Base-by-base conservation (phyloP, 2,888 invertebrate genomes). In the Ornithoptera alexandrae region DNA sequence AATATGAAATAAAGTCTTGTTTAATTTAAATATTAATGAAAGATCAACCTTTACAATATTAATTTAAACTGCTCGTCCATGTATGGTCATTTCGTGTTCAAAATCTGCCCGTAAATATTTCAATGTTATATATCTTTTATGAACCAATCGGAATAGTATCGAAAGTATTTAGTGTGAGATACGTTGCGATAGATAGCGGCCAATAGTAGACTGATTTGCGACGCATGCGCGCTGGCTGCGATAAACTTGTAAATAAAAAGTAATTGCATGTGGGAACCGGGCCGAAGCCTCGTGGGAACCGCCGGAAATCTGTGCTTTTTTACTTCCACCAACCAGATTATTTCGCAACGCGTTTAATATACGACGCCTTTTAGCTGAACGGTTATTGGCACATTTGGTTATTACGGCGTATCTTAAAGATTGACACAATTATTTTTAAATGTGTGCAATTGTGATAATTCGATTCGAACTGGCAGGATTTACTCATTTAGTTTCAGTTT, bases 191-290 rank as follows among this genome's bases (percentile, higher is more conserved):
- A 71, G 77, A 80, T 82, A 82, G 82, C 80, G 80, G 78, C 88
- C 88, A 88, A 86, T 88, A 75, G 82, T 75, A 74, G 81, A 80
- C 83, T 81, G 81, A 84, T 83, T 84, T 83, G 79, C 78, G 78
- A 81, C 87, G 85, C 88, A 87, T 82, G 85, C 86, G 86, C 81
- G 78, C 79, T 80, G 82, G 78, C 81, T 83, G 84, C 82, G 82
- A 79, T 81, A 86, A 85, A 85, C 81, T 81, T 81, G 83, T 81
- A 81, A 82, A 79, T 83, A 84, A 81, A 82, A 84, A 77, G 80
- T 77, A 78, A 83, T 81, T 81, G 81, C 81, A 81, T 86, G 87
- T 90, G 90, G 83, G 91, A 91, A 91, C 79, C 81, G 79, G 90
- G 83, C 82, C 90, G 85, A 76, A 74, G 77, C 79, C 77, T 72